Evolutionary conservation across 2,797 vertebrate species (phyloP), one percentile per base, ranked within the genome.

Genomic region (Limnodromus scolopaceus): DNA sequence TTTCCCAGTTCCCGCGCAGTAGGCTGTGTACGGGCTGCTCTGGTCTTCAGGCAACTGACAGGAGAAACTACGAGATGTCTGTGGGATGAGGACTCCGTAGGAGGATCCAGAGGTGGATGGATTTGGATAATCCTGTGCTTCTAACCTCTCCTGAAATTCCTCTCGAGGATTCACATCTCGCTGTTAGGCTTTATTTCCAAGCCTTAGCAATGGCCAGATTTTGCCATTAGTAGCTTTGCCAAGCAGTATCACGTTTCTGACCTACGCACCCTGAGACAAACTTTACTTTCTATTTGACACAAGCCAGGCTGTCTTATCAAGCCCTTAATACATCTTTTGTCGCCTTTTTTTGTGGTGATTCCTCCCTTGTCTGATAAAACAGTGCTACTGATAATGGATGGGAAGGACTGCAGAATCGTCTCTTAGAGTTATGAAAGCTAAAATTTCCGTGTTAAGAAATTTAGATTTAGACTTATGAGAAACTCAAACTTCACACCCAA

Each of bases 141-240:
- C 54, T 75, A 27, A 20, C 53, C 57, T 78, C 63, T 84, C 58
- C 51, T 84, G 38, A 84, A 91, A 69, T 79, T 65, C 34, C 39
- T 61, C 17, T 82, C 25, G 76, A 83, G 24, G n/a, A 51, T 69
- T 92, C 39, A 9, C 36, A 9, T 46, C 63, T 91, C 46, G 3
- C 38, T 63, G 5, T 43, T 61, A 51, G 58, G 51, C 46, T 90
- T 88, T 71, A 58, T 81, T 94, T 90, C 34, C 53, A n/a, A 39
- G 34, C 72, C 49, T 51, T 72, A 86, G 38, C 24, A 58, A 11
- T 58, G 51, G 38, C 46, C 45, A 61, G 2, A 30, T 88, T 92
- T 53, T 84, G 30, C 63, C 13, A 11, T 46, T 65, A 43, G n/a
- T 81, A 69, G 11, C 64, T 92, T 79, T 78, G 70, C 69, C 23